Conservation (phyloP, 1,140 invertebrate genomes). For the Trinorchestia longiramus region DNA sequence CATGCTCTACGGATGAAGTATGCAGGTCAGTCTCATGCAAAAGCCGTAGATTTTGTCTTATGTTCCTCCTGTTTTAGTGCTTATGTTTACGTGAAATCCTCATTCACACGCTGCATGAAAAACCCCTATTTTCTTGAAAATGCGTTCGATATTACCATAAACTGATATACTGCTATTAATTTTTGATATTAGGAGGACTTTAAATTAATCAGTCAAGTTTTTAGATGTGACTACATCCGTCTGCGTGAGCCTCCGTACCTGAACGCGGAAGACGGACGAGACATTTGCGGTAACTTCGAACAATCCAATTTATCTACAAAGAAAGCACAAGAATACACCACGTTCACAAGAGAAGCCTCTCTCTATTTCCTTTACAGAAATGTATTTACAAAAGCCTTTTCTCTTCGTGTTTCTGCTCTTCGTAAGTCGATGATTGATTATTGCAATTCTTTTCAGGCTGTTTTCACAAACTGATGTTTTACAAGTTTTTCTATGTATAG, state of each 20-base stretch:
- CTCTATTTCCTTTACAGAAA: slow-evolving; percentile 77
- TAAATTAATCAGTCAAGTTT: neutral
- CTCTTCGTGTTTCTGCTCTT: slow-evolving; percentile 77
- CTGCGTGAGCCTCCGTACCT: slow-evolving; percentile 79
- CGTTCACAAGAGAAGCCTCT: slow-evolving; percentile 76
- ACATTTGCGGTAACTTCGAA: slow-evolving; percentile 59
- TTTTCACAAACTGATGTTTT: too few species aligned
- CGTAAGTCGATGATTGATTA: slow-evolving; percentile 72
- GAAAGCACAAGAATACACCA: slow-evolving; percentile 72
- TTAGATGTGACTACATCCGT: slow-evolving; percentile 78
- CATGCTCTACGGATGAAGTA: slow-evolving; percentile 57
- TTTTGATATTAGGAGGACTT: neutral
- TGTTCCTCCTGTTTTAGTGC: neutral
- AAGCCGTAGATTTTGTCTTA: neutral
- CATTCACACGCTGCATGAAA: neutral
- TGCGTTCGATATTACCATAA: neutral
- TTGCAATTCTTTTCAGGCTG: neutral
- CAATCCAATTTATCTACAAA: slow-evolving; percentile 67
- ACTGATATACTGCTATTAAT: too few species aligned
- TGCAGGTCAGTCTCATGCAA: slow-evolving; percentile 29
- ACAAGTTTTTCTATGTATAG: too few species aligned
- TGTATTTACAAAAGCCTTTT: slow-evolving; percentile 77
- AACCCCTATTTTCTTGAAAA: neutral
- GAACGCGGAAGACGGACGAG: slow-evolving; percentile 72
- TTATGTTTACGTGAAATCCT: neutral